A percentile compares a stretch with the other conserved stretches of the same genome.
Conservation (phyloP, 2,888 invertebrate species). For the Scaeva pyrastri region DNA sequence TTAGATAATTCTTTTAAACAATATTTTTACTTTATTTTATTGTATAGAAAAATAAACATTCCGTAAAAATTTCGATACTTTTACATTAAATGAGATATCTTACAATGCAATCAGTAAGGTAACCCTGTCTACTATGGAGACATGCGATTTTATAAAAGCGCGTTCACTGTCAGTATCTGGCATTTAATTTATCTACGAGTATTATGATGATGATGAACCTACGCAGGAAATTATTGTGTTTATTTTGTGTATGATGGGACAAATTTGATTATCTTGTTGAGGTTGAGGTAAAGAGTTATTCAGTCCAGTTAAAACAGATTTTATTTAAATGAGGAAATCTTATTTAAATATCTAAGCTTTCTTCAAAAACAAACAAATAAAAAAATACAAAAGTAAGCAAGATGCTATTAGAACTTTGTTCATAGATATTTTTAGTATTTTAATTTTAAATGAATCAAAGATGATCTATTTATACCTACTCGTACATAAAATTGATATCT, state of each 20-base stretch:
- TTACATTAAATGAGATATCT: no score
- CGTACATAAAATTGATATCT: no score
- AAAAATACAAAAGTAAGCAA: not conserved
- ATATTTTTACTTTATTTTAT: not conserved
- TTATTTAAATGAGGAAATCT: not conserved
- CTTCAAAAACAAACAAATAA: no score
- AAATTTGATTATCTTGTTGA: constrained; percentile 38
- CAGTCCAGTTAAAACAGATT: not conserved
- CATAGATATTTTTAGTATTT: no score
- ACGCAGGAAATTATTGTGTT: constrained; percentile 35
- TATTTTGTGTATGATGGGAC: constrained; percentile 24
- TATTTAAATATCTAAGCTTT: no score
- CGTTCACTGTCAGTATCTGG: constrained; percentile 10
- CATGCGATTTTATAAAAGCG: not conserved
- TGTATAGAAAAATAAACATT: no score
- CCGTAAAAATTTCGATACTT: no score
- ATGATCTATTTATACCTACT: no score
- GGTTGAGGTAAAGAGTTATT: constrained; percentile 23
- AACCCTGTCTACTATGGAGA: not conserved
- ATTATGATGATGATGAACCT: not conserved
- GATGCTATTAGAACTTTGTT: no score
- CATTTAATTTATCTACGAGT: constrained; percentile 6
- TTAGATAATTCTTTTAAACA: no score
- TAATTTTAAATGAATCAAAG: no score
- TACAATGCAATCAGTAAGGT: not conserved